Conservation (phyloP, 2,797 vertebrate species). For the Semaprochilodus insignis region DNA sequence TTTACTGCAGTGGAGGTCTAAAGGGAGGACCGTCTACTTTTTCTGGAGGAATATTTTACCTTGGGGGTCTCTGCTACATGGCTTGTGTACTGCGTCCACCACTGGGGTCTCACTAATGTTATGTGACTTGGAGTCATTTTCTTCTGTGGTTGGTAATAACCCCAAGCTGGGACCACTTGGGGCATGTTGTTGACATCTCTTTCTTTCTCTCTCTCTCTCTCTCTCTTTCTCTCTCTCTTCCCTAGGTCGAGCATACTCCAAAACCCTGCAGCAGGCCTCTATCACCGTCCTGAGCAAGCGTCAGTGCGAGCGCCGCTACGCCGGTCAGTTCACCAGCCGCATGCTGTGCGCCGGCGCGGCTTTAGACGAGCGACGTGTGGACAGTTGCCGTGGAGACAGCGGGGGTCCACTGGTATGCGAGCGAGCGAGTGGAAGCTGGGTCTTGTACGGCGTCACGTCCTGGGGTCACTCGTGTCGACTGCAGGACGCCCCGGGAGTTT, state of each 20-base stretch:
- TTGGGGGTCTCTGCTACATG: too few species aligned
- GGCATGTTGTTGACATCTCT: conserved; percentile 23
- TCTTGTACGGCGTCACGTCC: conserved; percentile 95
- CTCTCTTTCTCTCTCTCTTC: not conserved
- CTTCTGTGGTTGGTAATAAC: conserved; percentile 1
- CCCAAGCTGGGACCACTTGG: conserved; percentile 5
- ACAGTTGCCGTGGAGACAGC: conserved; percentile 97
- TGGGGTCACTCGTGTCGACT: conserved; percentile 95
- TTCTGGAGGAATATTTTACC: too few species aligned
- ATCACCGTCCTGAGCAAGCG: conserved; percentile 88
- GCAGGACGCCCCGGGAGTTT: conserved; percentile 93
- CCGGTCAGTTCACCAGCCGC: conserved; percentile 88
- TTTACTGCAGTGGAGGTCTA: too few species aligned
- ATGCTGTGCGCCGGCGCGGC: conserved; percentile 95
- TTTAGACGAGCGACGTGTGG: conserved; percentile 82
- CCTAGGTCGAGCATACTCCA: conserved; percentile 93
- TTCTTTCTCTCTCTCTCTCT: conserved; percentile 45
- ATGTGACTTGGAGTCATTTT: not conserved
- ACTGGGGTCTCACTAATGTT: too few species aligned
- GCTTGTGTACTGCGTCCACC: too few species aligned
- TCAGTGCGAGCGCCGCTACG: conserved; percentile 87
- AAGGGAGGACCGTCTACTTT: too few species aligned
- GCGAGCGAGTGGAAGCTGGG: conserved; percentile 87
- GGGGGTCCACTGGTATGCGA: conserved; percentile 95
- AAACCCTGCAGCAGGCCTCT: conserved; percentile 93